Conservation (phyloP, 2,113 vertebrate species). For the Vidua chalybeata region DNA sequence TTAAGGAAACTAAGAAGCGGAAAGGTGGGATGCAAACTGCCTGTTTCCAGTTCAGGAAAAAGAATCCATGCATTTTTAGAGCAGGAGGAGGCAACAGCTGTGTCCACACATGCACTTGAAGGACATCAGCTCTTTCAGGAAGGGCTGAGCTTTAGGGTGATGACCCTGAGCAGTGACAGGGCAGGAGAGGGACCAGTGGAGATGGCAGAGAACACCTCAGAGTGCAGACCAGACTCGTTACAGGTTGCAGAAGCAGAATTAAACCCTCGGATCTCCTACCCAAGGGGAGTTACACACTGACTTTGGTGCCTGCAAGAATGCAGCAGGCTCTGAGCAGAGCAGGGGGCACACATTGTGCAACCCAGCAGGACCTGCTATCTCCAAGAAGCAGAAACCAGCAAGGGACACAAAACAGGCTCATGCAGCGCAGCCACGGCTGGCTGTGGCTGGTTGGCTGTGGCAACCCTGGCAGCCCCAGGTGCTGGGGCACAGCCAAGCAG, state of each 20-base stretch:
- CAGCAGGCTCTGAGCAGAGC: neutral
- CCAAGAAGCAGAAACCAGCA: neutral
- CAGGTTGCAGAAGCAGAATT: neutral
- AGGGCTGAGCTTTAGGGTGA: neutral
- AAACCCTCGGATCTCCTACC: neutral
- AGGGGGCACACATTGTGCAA: neutral
- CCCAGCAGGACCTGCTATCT: neutral
- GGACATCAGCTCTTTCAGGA: neutral
- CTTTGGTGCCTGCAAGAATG: neutral
- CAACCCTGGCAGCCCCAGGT: neutral
- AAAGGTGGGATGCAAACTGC: neutral
- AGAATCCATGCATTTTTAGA: neutral
- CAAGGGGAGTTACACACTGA: fast-evolving
- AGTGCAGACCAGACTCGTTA: neutral
- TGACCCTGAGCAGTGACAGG: neutral
- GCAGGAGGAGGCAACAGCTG: neutral
- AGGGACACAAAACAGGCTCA: neutral
- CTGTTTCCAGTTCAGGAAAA: neutral
- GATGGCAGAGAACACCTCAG: neutral
- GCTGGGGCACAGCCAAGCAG: neutral
- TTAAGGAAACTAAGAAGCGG: neutral
- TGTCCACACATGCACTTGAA: neutral
- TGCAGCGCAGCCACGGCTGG: neutral
- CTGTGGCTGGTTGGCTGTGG: neutral
- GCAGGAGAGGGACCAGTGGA: neutral